phyloP scores from a whole-genome alignment of 2,888 invertebrate species.

The Ypsolopha scabrella region DNA sequence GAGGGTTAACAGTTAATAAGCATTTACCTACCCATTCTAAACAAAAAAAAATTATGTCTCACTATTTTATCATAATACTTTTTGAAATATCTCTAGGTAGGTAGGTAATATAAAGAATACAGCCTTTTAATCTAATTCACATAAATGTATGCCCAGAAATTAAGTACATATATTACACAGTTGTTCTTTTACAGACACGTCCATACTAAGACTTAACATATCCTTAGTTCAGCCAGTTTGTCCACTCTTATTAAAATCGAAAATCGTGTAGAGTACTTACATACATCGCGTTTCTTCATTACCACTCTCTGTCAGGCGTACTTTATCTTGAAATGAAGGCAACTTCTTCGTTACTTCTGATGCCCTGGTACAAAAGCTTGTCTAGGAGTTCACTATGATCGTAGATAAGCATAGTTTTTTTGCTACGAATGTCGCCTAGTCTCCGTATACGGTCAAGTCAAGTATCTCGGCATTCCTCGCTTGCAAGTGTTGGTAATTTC shows the following conservation, averaged over 20 bases:
- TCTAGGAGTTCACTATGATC: conserved; percentile 62
- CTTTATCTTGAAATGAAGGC: conserved; percentile 4
- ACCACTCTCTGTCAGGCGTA: conserved; percentile 14
- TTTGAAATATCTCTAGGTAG: no score
- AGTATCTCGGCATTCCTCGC: no score
- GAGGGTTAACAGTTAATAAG: no score
- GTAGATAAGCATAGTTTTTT: conserved; percentile 35
- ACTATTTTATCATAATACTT: no score
- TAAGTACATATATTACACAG: no score
- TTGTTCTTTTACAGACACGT: background rate
- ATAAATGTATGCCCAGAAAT: no score
- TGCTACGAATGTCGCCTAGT: conserved; percentile 2
- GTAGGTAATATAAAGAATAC: no score
- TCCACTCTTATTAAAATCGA: conserved; percentile 67
- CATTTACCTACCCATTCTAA: no score
- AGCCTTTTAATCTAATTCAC: no score
- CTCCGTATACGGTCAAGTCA: background rate
- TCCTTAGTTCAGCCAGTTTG: conserved; percentile 46
- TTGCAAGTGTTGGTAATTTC: background rate
- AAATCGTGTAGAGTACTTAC: conserved; percentile 21
- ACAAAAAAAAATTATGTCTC: no score
- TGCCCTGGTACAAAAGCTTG: conserved; percentile 44
- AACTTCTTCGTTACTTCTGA: conserved; percentile 39
- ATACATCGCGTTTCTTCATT: conserved; percentile 47
- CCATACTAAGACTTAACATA: background rate